phyloP scores from a whole-genome alignment of 1,140 invertebrate species.

The Drosophila bifasciata region DNA sequence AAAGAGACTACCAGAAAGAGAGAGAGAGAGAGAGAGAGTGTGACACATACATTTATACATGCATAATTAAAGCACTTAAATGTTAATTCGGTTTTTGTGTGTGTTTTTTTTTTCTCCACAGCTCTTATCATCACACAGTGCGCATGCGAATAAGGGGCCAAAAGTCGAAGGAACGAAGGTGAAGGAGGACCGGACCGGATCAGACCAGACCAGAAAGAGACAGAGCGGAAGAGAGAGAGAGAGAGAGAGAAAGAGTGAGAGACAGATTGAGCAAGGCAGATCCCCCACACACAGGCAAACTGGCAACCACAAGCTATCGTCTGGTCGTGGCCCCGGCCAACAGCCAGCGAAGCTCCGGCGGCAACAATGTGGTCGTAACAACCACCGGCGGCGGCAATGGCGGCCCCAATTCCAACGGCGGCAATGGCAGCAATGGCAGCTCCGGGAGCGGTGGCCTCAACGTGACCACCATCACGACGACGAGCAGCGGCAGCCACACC shows the following conservation, averaged over 20 bases:
- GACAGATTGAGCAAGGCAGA: neutral
- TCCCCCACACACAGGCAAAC: slow-evolving; percentile 34
- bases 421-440: slow-evolving; percentile 25
- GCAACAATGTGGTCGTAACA: slow-evolving; percentile 56
- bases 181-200: slow-evolving; percentile 1
- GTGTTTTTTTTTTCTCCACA: slow-evolving; percentile 14
- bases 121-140: slow-evolving; percentile 39
- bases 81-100: neutral
- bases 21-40: no score
- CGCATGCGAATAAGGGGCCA: slow-evolving; percentile 39
- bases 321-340: slow-evolving; percentile 68
- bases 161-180: neutral
- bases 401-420: slow-evolving; percentile 22
- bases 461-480: slow-evolving; percentile 81
- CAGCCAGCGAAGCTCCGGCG: slow-evolving; percentile 51
- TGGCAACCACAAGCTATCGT: slow-evolving; percentile 78
- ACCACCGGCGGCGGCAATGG: slow-evolving; percentile 30
- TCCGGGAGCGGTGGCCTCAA: slow-evolving; percentile 67
- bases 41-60: neutral
- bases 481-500: slow-evolving; percentile 28
- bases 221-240: neutral
- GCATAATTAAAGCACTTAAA: no score
- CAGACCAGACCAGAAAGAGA: neutral
- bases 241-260: neutral
- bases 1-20: no score